Evolutionary conservation across 2,888 invertebrate species (phyloP), one percentile per base, ranked within the genome.

Genomic region (Encarsia formosa): DNA sequence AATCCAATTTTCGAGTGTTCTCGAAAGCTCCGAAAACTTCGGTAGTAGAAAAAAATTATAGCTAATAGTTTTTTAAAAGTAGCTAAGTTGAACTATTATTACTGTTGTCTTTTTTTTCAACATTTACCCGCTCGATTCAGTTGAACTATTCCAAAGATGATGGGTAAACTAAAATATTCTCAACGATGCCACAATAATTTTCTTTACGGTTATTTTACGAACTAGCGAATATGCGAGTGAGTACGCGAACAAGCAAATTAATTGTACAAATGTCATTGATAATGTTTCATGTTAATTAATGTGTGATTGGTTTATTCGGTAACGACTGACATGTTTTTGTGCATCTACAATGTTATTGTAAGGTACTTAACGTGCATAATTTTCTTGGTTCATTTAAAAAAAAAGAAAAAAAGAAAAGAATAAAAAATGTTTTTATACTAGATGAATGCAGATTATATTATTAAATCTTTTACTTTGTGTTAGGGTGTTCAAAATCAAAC

Each of bases 381-480:
- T 65, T 63, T 62, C 59, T 64, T 63, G 54, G 61, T 63, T 66
- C 58, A 59, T 64, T 65, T 65, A 64, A 62, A 63, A 64, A 61
- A 58, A 65, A 61, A 62, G 63, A 63, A 64, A 59, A n/a, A 64
- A 62, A 63, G 64, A 61, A 58, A 65, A 61, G 62, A 63, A 63
- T 63, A 59, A 34, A 34, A 62, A 58, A 52, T 58, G 58, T 59
- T 62, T 62, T 61, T 61, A 59, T 63, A 60, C 41, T 31, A 49
- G 26, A 41, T 44, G 44, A 15, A 47, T 56, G 50, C 50, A 34
- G 46, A 52, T 56, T 52, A 40, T 32, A 51, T 31, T n/a, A n/a
- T n/a, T n/a, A n/a, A n/a, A n/a, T n/a, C n/a, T n/a, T n/a, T n/a
- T n/a, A n/a, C n/a, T n/a, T n/a, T n/a, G n/a, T n/a, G n/a, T n/a